These are phyloP conservation scores for Hyperoplus immaculatus DNA, from an alignment of 2,797 vertebrate genomes.

Conservation along the genomic window DNA sequence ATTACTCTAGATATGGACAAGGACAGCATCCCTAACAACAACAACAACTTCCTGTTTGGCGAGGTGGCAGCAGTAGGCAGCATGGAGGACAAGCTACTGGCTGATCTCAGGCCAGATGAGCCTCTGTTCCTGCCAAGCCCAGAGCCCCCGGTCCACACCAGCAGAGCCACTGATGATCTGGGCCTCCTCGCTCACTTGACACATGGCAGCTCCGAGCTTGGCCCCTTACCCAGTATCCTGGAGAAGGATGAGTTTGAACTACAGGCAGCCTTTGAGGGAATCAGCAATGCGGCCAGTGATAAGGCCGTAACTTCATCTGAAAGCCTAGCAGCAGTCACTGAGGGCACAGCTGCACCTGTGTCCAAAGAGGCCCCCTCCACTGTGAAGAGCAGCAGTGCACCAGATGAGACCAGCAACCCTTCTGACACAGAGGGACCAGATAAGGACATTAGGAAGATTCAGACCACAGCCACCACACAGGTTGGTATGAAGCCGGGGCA, in stretches of 20 bases:
- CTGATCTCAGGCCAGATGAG: conserved; percentile 88
- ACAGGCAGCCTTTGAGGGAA: conserved; percentile 86
- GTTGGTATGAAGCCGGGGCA: conserved; percentile 72
- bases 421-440: conserved; percentile 92
- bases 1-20: conserved; percentile 95
- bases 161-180: conserved; percentile 86
- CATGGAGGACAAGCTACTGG: conserved; percentile 89
- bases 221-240: conserved; percentile 85
- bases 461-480: conserved; percentile 94
- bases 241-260: conserved; percentile 93
- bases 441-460: conserved; percentile 93
- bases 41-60: conserved; percentile 90
- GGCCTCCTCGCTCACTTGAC: conserved; percentile 91
- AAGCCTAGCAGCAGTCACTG: conserved; percentile 81
- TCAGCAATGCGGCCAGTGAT: conserved; percentile 81
- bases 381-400: conserved; percentile 60
- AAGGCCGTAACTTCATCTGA: conserved; percentile 79
- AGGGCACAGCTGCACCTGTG: conserved; percentile 70
- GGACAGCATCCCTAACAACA: conserved; percentile 87
- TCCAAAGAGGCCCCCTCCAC: conserved; percentile 81
- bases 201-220: conserved; percentile 82
- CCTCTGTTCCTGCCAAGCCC: conserved; percentile 87
- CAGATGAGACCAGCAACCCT: conserved; percentile 86
- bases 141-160: conserved; percentile 83
- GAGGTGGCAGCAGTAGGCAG: conserved; percentile 79